Percentiles rank a stretch among this genome's conserved stretches.
Conservation (phyloP, 2,113 vertebrate species). For the Petaurus breviceps region DNA sequence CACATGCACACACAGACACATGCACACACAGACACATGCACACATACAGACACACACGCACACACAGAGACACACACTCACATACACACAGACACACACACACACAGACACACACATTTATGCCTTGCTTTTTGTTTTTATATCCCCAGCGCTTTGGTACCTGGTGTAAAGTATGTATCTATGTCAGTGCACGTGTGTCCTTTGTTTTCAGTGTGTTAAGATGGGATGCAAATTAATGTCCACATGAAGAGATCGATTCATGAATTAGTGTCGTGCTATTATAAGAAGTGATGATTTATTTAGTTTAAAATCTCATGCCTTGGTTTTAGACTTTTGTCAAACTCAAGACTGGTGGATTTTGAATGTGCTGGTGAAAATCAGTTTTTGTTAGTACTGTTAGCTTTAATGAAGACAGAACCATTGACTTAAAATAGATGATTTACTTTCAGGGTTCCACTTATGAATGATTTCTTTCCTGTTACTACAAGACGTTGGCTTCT, state of each 20-base stretch:
- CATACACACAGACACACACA: too few relatives aligned
- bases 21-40: too few relatives aligned
- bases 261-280: slow-evolving; percentile 36
- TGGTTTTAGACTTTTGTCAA: slow-evolving; percentile 47
- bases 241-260: neutral
- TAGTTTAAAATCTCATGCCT: neutral
- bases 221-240: neutral
- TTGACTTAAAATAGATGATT: slow-evolving; percentile 12
- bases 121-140: neutral
- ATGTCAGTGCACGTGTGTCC: neutral
- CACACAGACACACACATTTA: neutral
- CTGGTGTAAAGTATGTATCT: neutral
- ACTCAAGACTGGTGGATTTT: slow-evolving; percentile 36
- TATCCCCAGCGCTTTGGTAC: neutral
- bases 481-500: slow-evolving; percentile 19
- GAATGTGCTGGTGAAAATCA: slow-evolving; percentile 35
- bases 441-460: slow-evolving; percentile 18
- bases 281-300: slow-evolving; percentile 23
- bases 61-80: too few relatives aligned
- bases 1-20: neutral
- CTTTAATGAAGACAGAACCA: slow-evolving; percentile 37
- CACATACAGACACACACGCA: too few relatives aligned
- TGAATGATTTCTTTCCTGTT: slow-evolving; percentile 39
- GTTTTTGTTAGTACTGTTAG: slow-evolving; percentile 12
- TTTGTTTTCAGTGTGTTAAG: neutral